phyloP scores from a whole-genome alignment of 2,797 vertebrate species.

The Chelon labrosus region DNA sequence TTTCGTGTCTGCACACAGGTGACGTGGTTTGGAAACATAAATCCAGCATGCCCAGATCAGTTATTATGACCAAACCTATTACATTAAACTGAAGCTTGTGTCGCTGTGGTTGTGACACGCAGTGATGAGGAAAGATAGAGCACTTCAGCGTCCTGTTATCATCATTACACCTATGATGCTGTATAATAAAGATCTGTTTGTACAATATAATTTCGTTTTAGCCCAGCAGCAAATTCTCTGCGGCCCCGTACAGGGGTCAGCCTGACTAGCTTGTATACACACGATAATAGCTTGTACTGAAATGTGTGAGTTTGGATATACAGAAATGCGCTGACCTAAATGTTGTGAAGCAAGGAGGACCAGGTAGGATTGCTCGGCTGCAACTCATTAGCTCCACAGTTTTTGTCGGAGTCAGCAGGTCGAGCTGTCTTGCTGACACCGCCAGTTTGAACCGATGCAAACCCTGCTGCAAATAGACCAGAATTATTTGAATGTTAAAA shows the following conservation, averaged over 20 bases:
- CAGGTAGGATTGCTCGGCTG: background rate
- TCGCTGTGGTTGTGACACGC: background rate
- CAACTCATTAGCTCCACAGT: conserved; percentile 27
- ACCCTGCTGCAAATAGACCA: conserved; percentile 12
- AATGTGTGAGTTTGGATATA: background rate
- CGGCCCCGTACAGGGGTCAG: background rate
- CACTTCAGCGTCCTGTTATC: no score
- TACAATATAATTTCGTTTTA: no score
- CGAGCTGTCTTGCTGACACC: conserved; percentile 10
- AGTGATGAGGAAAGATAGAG: background rate
- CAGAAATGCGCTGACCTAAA: conserved; percentile 23
- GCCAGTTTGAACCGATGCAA: conserved; percentile 9
- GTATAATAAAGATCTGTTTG: background rate
- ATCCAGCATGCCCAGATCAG: no score
- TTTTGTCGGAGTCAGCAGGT: conserved; percentile 7
- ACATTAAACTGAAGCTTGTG: no score
- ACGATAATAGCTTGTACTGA: background rate
- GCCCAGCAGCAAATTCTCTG: no score
- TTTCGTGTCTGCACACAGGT: no score
- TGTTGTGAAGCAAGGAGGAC: conserved; percentile 24
- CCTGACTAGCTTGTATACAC: background rate
- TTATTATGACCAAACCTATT: no score
- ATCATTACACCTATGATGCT: background rate
- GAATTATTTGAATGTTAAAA: conserved; percentile 6
- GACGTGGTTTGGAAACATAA: no score